phyloP scores from a whole-genome alignment of 2,113 vertebrate species.

The Pristiophorus japonicus region DNA sequence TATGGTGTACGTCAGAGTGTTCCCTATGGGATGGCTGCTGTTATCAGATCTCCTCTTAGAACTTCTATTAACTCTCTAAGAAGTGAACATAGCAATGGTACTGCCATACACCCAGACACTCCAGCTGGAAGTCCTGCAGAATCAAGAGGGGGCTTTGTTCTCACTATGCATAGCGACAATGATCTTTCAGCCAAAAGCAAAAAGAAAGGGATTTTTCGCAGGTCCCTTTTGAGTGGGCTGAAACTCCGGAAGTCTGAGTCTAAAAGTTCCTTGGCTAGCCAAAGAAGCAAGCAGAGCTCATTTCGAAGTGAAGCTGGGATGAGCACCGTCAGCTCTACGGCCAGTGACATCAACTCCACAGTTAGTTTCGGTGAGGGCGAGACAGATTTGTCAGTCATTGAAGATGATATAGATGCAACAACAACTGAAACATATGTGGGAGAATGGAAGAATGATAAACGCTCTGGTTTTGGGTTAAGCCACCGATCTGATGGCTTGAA shows the following conservation, averaged over 20 bases:
- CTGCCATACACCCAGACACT: conserved; percentile 67
- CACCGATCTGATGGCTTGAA: conserved; percentile 86
- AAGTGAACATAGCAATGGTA: conserved; percentile 89
- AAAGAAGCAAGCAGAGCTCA: conserved; percentile 97
- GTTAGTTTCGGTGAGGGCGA: conserved; percentile 88
- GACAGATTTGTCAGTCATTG: conserved; percentile 67
- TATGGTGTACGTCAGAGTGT: conserved; percentile 94
- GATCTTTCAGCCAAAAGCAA: conserved; percentile 72
- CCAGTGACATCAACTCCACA: conserved; percentile 93
- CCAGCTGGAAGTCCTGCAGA: conserved; percentile 77
- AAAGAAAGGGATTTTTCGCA: conserved; percentile 87
- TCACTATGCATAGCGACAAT: conserved; percentile 79
- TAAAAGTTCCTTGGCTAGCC: conserved; percentile 93
- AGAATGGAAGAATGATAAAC: conserved; percentile 90
- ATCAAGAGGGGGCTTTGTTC: conserved; percentile 82
- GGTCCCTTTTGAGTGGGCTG: conserved; percentile 87
- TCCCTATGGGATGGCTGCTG: conserved; percentile 91
- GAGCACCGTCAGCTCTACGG: conserved; percentile 91
- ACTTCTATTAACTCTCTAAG: conserved; percentile 96
- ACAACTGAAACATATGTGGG: conserved; percentile 90
- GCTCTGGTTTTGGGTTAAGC: conserved; percentile 83
- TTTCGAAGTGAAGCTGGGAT: conserved; percentile 96
- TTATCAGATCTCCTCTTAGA: conserved; percentile 91
- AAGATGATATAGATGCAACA: conserved; percentile 87
- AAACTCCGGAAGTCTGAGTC: conserved; percentile 92